Evolutionary conservation across 2,113 vertebrate species (phyloP), one percentile per base, ranked within the genome.

Genomic region (Neotragus pygmaeus): DNA sequence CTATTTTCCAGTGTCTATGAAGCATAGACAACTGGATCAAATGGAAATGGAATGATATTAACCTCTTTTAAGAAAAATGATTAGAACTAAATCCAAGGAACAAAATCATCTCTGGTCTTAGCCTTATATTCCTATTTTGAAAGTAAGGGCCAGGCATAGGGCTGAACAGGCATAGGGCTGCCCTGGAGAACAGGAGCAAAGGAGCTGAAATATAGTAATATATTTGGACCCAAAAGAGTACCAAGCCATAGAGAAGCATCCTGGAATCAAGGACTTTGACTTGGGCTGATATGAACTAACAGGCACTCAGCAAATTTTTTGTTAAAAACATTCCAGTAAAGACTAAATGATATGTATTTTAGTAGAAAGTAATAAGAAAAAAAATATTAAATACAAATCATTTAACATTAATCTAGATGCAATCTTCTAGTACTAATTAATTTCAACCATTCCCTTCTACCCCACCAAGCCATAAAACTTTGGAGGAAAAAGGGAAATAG

Each of bases 11-110:
- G 92, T 87, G 83, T 93, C 80, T 97, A 95, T 95, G 96, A 98
- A 97, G 98, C 90, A 97, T 8, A 97, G 94, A 98, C 94, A 55
- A 97, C 53, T 91, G 97, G 91, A 89, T 92, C 97, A 98, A 98
- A 87, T 90, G 88, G 90, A 98, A 98, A 87, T 33, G 86, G 78
- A 98, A 96, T 96, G 96, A 98, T 96, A 82, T 96, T 98, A 94
- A 98, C 84, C 86, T 98, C 85, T 94, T 84, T 83, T 21, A 91
- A 96, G 55, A 58, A 62, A 96, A 60, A 64, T 30, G 95, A 95
- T 95, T 94, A 91, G 83, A 94, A 83, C 51, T 92, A 43, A 96
- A 47, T 25, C 9, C 4, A 36, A 85, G 80, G 13, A 91, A 96
- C 27, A 70, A 21, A 58, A 70, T 2, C 47, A 87, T 36, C 47